Percentiles rank a stretch among this genome's conserved stretches.
Evolutionary conservation across 2,797 vertebrate species (phyloP).

Genomic region (Amblyraja radiata): DNA sequence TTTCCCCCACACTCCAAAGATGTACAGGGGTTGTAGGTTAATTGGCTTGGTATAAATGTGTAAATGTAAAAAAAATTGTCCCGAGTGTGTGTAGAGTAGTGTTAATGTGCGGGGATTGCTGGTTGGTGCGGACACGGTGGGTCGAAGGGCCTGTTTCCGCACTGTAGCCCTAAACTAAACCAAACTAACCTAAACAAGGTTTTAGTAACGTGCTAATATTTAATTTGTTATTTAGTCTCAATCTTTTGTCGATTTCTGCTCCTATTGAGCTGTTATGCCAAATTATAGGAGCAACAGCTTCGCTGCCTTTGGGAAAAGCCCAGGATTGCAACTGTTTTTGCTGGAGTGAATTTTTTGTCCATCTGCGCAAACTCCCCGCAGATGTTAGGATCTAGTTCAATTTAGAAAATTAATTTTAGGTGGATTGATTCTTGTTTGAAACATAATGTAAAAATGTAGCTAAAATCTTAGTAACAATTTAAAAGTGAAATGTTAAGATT

Average conservation of each 20-base stretch:
- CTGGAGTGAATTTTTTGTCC: neutral
- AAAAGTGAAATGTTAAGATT: neutral
- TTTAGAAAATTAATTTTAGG: slow-evolving; percentile 17
- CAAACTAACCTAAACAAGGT: no score
- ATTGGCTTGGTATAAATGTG: no score
- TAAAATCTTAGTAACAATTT: neutral
- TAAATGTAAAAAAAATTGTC: no score
- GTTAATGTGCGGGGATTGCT: no score
- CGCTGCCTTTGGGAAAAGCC: neutral
- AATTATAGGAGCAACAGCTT: neutral
- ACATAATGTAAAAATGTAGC: neutral
- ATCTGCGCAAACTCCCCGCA: neutral
- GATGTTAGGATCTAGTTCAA: neutral
- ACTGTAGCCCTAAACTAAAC: no score
- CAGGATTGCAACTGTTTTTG: neutral
- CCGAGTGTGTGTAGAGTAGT: no score
- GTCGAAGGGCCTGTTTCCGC: no score
- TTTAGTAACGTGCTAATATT: neutral
- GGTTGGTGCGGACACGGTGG: no score
- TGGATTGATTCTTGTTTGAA: neutral
- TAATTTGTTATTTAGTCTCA: neutral
- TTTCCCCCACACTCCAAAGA: no score
- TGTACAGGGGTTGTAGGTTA: no score
- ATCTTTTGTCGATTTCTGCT: neutral
- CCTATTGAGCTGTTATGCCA: neutral